Conservation (phyloP, 2,797 vertebrate genomes). For the Naso thynnoides region DNA sequence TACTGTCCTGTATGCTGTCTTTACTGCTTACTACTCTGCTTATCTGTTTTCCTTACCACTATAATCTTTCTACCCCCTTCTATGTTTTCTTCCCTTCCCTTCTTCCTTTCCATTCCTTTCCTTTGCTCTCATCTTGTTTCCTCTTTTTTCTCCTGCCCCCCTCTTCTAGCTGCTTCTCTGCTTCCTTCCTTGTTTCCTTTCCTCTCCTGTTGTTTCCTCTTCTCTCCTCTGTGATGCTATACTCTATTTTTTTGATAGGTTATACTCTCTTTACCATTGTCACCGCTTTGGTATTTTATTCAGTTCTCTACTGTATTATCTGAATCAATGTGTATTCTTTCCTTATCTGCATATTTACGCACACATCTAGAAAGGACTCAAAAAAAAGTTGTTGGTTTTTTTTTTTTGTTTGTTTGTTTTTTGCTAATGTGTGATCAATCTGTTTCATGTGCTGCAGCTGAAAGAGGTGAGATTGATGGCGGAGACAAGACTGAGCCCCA, state of each 20-base stretch:
- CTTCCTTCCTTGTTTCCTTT: neutral
- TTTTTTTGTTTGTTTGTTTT: constrained; percentile 2
- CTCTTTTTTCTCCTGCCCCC: neutral
- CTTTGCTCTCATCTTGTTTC: rapidly evolving
- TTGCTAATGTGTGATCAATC: constrained; percentile 22
- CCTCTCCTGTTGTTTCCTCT: neutral
- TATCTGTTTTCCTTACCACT: neutral
- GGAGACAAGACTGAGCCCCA: constrained; percentile 69
- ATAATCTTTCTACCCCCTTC: neutral
- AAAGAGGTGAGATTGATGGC: constrained; percentile 63
- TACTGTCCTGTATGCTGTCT: no score
- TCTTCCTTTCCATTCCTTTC: neutral
- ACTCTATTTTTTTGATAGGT: neutral
- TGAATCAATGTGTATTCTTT: neutral
- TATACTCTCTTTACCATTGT: neutral
- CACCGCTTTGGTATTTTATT: neutral
- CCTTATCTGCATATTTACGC: neutral
- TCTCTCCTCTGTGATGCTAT: neutral
- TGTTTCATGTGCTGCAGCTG: constrained; percentile 56
- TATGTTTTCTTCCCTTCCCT: neutral
- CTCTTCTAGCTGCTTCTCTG: neutral
- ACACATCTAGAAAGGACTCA: neutral
- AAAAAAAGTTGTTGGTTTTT: no score
- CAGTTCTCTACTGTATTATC: neutral
- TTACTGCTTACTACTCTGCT: neutral